Percentiles rank a stretch among this genome's conserved stretches.
Evolutionary conservation across 2,113 vertebrate species (phyloP).

Genomic region (Clarias macrocephalus): DNA sequence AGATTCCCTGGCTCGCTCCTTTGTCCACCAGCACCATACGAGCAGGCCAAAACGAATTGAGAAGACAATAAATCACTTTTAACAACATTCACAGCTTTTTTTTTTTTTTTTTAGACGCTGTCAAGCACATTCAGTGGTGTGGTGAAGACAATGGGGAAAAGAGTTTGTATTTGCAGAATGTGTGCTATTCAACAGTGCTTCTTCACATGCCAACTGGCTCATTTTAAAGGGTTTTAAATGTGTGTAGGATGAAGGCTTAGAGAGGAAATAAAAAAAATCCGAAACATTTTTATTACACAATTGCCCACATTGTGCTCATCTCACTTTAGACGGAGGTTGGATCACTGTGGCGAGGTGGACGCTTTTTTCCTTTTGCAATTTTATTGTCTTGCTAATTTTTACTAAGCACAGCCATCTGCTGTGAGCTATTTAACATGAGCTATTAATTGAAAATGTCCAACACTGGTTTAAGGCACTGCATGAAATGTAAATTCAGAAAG

Average conservation of each 20-base stretch:
- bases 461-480: neutral
- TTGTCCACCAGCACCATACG: neutral
- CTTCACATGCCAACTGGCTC: conserved; percentile 44
- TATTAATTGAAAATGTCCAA: neutral
- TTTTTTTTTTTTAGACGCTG: conserved; percentile 3
- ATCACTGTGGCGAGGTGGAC: neutral
- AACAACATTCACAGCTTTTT: conserved; percentile 49
- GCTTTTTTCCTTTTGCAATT: too few species aligned
- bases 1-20: neutral
- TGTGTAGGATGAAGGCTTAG: conserved; percentile 36
- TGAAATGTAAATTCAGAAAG: neutral
- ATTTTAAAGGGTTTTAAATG: conserved; percentile 44
- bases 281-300: neutral
- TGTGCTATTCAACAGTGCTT: conserved; percentile 46
- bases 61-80: conserved; percentile 49
- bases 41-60: conserved; percentile 50
- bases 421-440: neutral
- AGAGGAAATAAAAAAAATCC: neutral
- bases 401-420: neutral
- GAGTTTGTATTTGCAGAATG: conserved; percentile 55
- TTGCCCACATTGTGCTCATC: neutral
- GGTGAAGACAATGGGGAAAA: conserved; percentile 47
- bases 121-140: conserved; percentile 44
- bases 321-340: neutral
- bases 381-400: neutral